These are phyloP conservation scores for Echeneis naucrates DNA, from an alignment of 2,797 vertebrate genomes.

Conservation along the genomic window DNA sequence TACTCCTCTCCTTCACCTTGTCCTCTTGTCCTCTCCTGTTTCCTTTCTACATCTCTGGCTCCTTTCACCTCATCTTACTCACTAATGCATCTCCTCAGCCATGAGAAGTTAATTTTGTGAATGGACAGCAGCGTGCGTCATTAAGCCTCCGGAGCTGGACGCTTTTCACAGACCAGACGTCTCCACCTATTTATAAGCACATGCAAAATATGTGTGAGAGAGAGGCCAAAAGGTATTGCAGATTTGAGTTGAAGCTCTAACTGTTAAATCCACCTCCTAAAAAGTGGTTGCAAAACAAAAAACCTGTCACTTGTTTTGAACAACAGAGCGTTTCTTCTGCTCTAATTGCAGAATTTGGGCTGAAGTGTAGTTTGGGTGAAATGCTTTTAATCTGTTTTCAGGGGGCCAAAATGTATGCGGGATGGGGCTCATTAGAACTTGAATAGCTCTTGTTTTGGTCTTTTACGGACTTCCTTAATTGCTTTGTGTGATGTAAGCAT, in stretches of 20 bases:
- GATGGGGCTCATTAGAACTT: conserved; percentile 48
- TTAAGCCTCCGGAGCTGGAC: conserved; percentile 49
- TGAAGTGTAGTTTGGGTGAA: conserved; percentile 29
- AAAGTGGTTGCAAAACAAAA: background rate
- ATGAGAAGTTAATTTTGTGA: conserved; percentile 66
- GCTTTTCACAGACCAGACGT: conserved; percentile 45
- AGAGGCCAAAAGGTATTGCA: conserved; percentile 32
- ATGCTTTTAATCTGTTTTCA: conserved; percentile 41
- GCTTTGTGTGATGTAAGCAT: conserved; percentile 59
- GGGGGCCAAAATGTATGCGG: background rate
- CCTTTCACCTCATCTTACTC: conserved; percentile 18
- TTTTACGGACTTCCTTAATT: conserved; percentile 48
- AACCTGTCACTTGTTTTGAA: background rate
- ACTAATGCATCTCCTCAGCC: conserved; percentile 49
- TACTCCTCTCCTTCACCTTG: conserved; percentile 1
- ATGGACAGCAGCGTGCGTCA: conserved; percentile 70
- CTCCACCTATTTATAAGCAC: conserved; percentile 65
- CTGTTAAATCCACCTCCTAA: conserved; percentile 10
- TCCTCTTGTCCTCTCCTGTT: background rate
- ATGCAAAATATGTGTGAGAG: conserved; percentile 43
- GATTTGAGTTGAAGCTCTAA: conserved; percentile 18
- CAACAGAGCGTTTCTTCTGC: conserved; percentile 21
- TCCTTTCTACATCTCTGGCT: conserved; percentile 8
- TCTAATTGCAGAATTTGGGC: conserved; percentile 26
- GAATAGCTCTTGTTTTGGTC: conserved; percentile 45